phyloP scores from a whole-genome alignment of 2,113 vertebrate genomes.

The Catharus minimus region DNA sequence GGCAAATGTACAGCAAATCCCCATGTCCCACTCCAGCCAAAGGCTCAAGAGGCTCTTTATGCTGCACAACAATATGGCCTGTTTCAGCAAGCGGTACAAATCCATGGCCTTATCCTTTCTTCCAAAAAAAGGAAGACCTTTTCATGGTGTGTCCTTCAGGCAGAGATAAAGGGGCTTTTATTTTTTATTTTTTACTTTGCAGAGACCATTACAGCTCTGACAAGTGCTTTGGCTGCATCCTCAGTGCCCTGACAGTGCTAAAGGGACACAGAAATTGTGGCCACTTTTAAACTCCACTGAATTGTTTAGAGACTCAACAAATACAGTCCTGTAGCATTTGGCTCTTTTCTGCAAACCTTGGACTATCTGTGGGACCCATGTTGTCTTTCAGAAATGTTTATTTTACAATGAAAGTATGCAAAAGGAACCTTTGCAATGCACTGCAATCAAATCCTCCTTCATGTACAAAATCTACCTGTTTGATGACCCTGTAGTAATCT shows the following conservation, averaged over 20 bases:
- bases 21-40: not conserved
- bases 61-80: not conserved
- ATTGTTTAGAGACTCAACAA: not conserved
- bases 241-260: not conserved
- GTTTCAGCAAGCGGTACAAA: not conserved
- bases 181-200: not conserved
- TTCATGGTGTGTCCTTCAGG: not conserved
- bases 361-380: not conserved
- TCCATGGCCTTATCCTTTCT: not conserved
- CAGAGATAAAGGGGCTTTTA: not conserved
- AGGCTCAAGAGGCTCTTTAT: not conserved
- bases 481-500: not conserved
- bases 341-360: not conserved
- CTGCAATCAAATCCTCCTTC: not conserved
- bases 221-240: not conserved
- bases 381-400: not conserved
- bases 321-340: not conserved
- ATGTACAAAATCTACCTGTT: not conserved
- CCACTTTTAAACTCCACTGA: not conserved
- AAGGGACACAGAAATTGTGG: not conserved
- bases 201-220: not conserved
- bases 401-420: not conserved
- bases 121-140: not conserved
- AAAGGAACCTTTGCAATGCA: not conserved
- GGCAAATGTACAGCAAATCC: slow-evolving; percentile 28